phyloP scores from a whole-genome alignment of 2,797 vertebrate species.

The Nyctalus aviator region DNA sequence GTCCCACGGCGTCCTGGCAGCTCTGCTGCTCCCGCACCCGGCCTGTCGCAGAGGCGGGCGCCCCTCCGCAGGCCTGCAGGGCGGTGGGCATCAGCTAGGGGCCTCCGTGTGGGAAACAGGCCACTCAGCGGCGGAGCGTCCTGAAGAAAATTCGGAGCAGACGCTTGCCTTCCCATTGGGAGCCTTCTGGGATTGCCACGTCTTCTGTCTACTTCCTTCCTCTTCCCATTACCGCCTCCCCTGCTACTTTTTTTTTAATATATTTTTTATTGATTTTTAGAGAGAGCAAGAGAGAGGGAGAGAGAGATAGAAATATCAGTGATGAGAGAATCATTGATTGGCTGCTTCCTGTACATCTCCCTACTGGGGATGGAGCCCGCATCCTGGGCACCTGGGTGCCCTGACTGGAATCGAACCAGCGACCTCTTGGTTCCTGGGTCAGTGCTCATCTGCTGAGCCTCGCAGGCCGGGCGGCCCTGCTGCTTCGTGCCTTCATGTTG shows the following conservation, averaged over 20 bases:
- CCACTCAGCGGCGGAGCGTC: conserved; percentile 54
- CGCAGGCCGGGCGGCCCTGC: no score
- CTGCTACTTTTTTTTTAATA: not conserved
- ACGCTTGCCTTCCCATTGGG: not conserved
- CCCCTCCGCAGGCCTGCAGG: rapidly evolving
- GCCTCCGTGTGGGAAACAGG: not conserved
- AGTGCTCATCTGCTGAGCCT: not conserved
- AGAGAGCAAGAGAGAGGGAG: not conserved
- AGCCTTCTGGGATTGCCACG: not conserved
- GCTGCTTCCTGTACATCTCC: not conserved
- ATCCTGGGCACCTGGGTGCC: not conserved
- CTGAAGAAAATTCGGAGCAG: conserved; percentile 31
- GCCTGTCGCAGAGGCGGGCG: not conserved
- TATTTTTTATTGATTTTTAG: not conserved
- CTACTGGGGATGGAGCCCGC: not conserved
- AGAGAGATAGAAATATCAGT: not conserved
- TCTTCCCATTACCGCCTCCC: not conserved
- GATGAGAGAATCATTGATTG: not conserved
- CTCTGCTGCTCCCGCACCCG: not conserved
- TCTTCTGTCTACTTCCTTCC: not conserved
- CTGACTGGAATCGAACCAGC: not conserved
- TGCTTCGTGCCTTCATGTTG: not conserved
- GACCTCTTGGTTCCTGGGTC: not conserved
- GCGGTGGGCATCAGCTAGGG: conserved; percentile 50
- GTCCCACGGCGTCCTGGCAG: not conserved